phyloP scores from a whole-genome alignment of 2,797 vertebrate species.

The Rhinoraja longicauda region DNA sequence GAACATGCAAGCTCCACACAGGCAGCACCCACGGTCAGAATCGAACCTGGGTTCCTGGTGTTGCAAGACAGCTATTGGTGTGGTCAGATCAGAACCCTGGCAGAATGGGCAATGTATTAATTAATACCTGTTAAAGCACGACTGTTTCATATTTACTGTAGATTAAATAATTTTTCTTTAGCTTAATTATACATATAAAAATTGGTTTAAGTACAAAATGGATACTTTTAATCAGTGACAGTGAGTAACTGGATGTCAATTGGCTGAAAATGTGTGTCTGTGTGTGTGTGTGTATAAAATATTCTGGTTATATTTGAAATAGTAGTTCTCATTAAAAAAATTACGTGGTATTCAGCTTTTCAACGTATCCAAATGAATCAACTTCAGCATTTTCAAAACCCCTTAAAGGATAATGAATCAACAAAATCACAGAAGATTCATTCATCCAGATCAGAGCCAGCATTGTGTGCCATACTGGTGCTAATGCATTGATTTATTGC shows the following conservation, averaged over 20 bases:
- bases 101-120: neutral
- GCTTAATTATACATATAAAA: neutral
- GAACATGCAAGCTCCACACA: too few species aligned
- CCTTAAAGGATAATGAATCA: neutral
- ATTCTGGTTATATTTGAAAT: too few species aligned
- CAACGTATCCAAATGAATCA: neutral
- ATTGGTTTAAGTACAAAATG: neutral
- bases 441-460: neutral
- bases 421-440: neutral
- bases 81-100: neutral
- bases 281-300: too few species aligned
- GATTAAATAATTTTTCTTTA: neutral
- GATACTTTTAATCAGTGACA: neutral
- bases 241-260: neutral
- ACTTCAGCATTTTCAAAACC: neutral
- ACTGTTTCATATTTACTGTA: neutral
- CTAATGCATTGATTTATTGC: too few species aligned
- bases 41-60: too few species aligned
- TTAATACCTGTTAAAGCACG: neutral
- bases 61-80: neutral
- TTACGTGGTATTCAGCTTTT: too few species aligned
- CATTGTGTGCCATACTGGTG: neutral
- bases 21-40: too few species aligned
- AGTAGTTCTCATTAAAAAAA: too few species aligned
- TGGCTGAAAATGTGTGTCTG: neutral